A percentile compares a stretch with the other conserved stretches of the same genome.
Conservation (phyloP, 2,113 vertebrate genomes). For the Myotis lucifugus region DNA sequence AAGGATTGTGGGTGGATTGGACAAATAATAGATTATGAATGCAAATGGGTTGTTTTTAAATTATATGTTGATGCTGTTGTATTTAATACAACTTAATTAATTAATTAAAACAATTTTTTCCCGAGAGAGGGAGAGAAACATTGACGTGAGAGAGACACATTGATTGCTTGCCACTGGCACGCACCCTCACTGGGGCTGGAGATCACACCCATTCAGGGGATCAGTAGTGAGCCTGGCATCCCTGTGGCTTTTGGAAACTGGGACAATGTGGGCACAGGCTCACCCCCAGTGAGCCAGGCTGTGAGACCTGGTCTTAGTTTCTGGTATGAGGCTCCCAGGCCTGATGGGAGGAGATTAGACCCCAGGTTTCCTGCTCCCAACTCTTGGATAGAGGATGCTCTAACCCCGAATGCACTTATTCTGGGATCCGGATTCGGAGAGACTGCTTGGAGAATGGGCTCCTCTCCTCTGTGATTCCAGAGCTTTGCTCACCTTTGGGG, state of each 20-base stretch:
- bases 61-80: slow-evolving; percentile 7
- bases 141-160: too few species aligned
- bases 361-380: background rate
- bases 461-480: background rate
- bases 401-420: background rate
- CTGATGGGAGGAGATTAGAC: background rate
- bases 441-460: background rate
- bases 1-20: background rate
- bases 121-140: too few species aligned
- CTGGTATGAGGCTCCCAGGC: background rate
- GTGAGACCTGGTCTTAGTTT: background rate
- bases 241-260: too few species aligned
- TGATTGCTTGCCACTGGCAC: too few species aligned
- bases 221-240: too few species aligned
- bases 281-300: too few species aligned
- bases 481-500: background rate
- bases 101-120: too few species aligned
- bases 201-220: too few species aligned
- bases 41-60: background rate
- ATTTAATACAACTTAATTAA: slow-evolving; percentile 27
- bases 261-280: too few species aligned
- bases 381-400: background rate
- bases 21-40: background rate
- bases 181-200: too few species aligned
- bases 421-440: background rate